Conservation (phyloP, 2,113 vertebrate genomes). For the Leiothrix lutea region DNA sequence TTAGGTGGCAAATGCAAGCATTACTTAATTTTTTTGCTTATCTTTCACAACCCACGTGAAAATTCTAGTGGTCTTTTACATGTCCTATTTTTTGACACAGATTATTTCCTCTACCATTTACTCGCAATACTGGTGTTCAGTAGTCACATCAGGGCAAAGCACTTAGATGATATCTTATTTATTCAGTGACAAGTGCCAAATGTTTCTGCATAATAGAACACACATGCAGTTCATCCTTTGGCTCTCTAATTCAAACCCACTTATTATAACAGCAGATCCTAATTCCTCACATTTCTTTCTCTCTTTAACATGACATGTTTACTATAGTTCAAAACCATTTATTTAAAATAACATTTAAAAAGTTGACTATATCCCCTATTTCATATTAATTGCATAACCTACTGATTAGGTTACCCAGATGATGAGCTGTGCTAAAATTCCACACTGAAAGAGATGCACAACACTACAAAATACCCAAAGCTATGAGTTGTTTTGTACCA, state of each 20-base stretch:
- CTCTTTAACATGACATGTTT: neutral
- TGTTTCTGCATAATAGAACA: neutral
- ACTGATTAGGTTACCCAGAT: neutral
- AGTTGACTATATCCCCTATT: neutral
- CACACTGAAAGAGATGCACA: neutral
- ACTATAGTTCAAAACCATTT: neutral
- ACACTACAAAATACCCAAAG: neutral
- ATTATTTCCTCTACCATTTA: neutral
- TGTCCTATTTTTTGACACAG: neutral
- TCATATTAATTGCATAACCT: neutral
- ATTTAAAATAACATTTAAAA: neutral
- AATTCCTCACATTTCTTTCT: neutral
- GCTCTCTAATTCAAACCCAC: neutral
- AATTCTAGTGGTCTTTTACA: neutral
- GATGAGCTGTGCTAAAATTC: neutral
- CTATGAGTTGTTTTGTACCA: neutral
- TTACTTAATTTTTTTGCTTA: neutral
- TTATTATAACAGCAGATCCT: neutral
- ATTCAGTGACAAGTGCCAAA: neutral
- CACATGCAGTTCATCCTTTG: neutral
- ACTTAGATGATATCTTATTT: neutral
- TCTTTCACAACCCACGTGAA: neutral
- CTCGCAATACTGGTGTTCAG: neutral
- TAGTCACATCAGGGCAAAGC: neutral
- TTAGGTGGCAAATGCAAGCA: neutral